Evolutionary conservation across 2,888 invertebrate species (phyloP).

Genomic region (Pantelozetes paolii): DNA sequence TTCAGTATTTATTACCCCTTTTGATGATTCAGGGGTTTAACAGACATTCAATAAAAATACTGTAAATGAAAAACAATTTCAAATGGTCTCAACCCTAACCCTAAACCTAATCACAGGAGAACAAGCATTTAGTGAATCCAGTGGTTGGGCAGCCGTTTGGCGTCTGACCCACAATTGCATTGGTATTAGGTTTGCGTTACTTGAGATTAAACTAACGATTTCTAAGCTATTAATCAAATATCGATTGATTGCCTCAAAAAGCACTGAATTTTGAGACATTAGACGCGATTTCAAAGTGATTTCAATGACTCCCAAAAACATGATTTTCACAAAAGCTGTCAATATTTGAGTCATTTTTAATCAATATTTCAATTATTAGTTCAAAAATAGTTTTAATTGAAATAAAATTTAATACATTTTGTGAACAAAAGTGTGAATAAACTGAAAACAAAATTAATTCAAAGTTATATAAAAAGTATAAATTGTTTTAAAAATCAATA

Average conservation of each 20-base stretch:
- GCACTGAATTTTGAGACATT: constrained; percentile 41
- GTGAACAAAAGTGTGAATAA: too few species aligned
- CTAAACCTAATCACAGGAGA: constrained; percentile 17
- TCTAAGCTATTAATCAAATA: constrained; percentile 44
- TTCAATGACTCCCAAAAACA: constrained; percentile 45
- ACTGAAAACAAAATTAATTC: too few species aligned
- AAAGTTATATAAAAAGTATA: too few species aligned
- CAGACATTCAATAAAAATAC: too few species aligned
- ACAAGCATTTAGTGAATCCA: constrained; percentile 30
- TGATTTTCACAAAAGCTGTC: constrained; percentile 43
- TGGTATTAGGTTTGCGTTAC: constrained; percentile 45
- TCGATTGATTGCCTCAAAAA: constrained; percentile 41
- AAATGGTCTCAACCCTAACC: constrained; percentile 30
- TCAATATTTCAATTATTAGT: neutral
- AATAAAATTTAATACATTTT: too few species aligned
- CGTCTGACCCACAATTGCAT: constrained; percentile 46
- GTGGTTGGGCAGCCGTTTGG: constrained; percentile 46
- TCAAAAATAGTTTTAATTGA: neutral
- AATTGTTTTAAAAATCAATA: too few species aligned
- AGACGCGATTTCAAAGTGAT: constrained; percentile 38
- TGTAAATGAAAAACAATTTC: too few species aligned
- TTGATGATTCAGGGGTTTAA: too few species aligned
- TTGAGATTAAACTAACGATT: constrained; percentile 45
- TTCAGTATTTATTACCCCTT: too few species aligned
- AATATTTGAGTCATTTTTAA: neutral